These are phyloP conservation scores for Forbesichthys agassizii DNA, from an alignment of 2,113 vertebrate species.

Conservation along the genomic window DNA sequence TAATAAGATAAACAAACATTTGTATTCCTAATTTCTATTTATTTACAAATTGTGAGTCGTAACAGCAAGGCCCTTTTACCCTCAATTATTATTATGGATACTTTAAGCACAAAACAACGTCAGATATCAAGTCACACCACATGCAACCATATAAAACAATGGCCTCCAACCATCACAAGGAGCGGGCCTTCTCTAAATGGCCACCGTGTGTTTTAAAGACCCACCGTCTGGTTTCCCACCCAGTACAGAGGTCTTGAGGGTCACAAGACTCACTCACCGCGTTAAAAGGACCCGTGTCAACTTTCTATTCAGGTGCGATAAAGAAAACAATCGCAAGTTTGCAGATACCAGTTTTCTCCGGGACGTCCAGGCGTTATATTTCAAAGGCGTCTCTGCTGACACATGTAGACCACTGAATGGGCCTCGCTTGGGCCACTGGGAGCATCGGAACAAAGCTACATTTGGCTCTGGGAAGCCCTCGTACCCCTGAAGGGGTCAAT, in stretches of 20 bases:
- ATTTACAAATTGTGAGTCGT: no score
- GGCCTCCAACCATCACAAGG: no score
- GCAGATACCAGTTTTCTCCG: conserved; percentile 8
- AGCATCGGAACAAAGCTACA: conserved; percentile 48
- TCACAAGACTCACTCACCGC: conserved; percentile 48
- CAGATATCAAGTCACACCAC: no score
- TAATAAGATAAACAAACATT: no score
- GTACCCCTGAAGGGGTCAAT: conserved; percentile 50
- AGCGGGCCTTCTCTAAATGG: no score
- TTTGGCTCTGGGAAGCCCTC: conserved; percentile 38
- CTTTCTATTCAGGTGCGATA: conserved; percentile 46
- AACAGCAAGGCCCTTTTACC: no score
- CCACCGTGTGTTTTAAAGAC: no score
- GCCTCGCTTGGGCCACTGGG: conserved; percentile 39
- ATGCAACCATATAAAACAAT: no score
- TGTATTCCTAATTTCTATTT: no score
- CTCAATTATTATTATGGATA: no score
- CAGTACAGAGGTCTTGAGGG: conserved; percentile 19
- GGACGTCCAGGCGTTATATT: conserved; percentile 2
- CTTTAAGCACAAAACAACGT: no score
- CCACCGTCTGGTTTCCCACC: neutral
- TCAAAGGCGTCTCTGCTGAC: conserved; percentile 39
- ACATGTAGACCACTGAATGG: conserved; percentile 49
- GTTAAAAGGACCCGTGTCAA: conserved; percentile 28
- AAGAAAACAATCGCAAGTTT: conserved; percentile 55